Base-by-base conservation (phyloP, 2,113 vertebrate species). In the Tricholaema leucomelas region DNA sequence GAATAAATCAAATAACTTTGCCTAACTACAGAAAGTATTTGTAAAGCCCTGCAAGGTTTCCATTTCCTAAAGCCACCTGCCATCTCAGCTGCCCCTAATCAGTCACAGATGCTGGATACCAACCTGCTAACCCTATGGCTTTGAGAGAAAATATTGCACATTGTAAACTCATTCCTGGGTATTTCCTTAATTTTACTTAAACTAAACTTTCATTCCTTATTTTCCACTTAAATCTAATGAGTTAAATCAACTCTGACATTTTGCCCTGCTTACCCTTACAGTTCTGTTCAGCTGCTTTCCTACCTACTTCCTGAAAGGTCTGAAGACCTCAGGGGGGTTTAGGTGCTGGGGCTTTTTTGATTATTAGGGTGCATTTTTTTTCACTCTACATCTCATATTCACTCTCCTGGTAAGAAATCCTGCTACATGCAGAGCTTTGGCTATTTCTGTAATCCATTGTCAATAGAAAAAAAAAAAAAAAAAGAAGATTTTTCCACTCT, bases 61-160 rank as follows among this genome's bases (percentile, higher is more conserved):
- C 86, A 92, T 97, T 98, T 97, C 97, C 93, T 94, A 95, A 97
- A 97, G 96, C 97, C 97, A 98, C 97, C 98, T 98, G 97, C 96
- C 97, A 97, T 96, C 94, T 97, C 97, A 95, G 97, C 86, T 92
- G 95, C 87, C 93, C 66, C 73, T 97, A 98, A 98, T 97, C 81
- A 96, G 91, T 85, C 95, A 95, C 97, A 98, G 97, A 97, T 98
- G 97, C 95, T 77, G 82, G 80, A 95, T 93, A 94, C 93, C 96
- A 98, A 97, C 97, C 97, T 97, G 95, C 88, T 96, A 95, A 97
- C 98, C 97, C 91, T 48, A 70, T 3, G 87, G 96, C 96, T 97
- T 42, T 72, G 81, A 96, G 96, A 96, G 94, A 97, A 98, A 97
- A 98, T 96, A 98, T 97, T 97, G 97, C 94, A 97, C 96, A 96